Conservation (phyloP, 2,888 invertebrate species). For the Candidula unifasciata region DNA sequence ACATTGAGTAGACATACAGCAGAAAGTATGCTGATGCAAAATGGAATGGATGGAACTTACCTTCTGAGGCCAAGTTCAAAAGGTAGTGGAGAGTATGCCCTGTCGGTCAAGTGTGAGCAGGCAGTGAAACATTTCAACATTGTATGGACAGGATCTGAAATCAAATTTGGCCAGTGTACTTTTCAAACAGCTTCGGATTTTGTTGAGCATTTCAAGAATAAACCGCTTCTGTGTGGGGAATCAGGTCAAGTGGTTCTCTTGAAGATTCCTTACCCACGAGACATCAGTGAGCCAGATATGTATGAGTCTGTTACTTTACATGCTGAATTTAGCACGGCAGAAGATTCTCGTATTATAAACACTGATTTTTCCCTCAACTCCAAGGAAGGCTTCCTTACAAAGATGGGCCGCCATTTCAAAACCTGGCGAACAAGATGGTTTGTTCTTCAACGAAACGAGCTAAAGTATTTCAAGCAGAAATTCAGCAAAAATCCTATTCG, state of each 20-base stretch:
- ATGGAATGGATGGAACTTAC: conserved; percentile 74
- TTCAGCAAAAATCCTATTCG: conserved; percentile 68
- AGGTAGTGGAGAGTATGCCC: conserved; percentile 68
- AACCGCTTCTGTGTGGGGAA: conserved; percentile 74
- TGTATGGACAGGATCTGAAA: conserved; percentile 64
- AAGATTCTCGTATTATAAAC: conserved; percentile 54
- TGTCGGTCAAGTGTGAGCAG: conserved; percentile 75
- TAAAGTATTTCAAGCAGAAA: conserved; percentile 72
- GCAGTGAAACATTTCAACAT: conserved; percentile 75
- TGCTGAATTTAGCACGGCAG: conserved; percentile 70
- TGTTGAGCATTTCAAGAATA: conserved; percentile 73
- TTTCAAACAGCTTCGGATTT: conserved; percentile 69
- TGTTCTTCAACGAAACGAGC: conserved; percentile 71
- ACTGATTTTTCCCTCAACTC: conserved; percentile 72
- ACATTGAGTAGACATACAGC: conserved; percentile 72
- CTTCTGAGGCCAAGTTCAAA: conserved; percentile 71
- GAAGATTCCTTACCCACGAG: conserved; percentile 69
- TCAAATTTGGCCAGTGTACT: conserved; percentile 74
- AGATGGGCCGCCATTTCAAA: conserved; percentile 72
- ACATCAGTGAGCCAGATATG: conserved; percentile 71
- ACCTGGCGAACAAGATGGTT: conserved; percentile 76
- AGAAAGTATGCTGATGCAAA: conserved; percentile 74
- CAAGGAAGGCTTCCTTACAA: conserved; percentile 75
- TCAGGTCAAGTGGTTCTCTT: conserved; percentile 73
- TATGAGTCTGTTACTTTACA: conserved; percentile 74